phyloP scores from a whole-genome alignment of 2,888 invertebrate species.

The Caenorhabditis plicata region DNA sequence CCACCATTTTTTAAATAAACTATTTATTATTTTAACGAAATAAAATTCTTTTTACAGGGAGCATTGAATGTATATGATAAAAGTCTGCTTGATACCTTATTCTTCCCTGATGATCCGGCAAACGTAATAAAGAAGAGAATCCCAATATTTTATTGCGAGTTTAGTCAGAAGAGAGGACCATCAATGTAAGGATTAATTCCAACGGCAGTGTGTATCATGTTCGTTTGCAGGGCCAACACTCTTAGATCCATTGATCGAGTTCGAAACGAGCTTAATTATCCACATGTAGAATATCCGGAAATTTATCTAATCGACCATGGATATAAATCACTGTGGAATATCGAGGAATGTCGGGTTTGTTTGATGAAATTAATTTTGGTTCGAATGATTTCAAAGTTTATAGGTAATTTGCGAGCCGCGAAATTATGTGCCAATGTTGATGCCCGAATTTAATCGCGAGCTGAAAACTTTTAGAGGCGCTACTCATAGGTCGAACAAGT shows the following conservation, averaged over 20 bases:
- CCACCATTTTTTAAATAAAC: too few species aligned
- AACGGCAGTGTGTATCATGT: too few species aligned
- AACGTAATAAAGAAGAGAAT: conserved; percentile 8
- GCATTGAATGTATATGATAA: conserved; percentile 21
- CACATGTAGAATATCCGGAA: conserved; percentile 81
- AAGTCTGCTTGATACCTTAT: conserved; percentile 16
- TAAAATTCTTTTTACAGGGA: conserved; percentile 2
- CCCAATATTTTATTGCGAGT: conserved; percentile 75
- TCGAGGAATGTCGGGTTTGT: conserved; percentile 9
- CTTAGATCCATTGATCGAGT: conserved; percentile 82
- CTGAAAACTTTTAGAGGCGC: conserved; percentile 19
- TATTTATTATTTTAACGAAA: not conserved
- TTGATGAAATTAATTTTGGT: not conserved
- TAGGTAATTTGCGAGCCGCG: conserved; percentile 32
- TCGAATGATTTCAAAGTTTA: not conserved
- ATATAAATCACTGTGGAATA: conserved; percentile 76
- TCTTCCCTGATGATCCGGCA: conserved; percentile 14
- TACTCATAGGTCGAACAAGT: conserved; percentile 20
- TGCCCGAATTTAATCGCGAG: conserved; percentile 17
- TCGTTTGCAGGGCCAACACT: conserved; percentile 71
- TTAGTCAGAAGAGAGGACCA: conserved; percentile 92
- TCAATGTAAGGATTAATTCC: conserved; percentile 71
- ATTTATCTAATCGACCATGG: conserved; percentile 88
- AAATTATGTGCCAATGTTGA: conserved; percentile 38
- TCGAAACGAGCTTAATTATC: conserved; percentile 76